Percentiles rank a stretch among this genome's conserved stretches.
Evolutionary conservation across 2,888 invertebrate species (phyloP).

Genomic region (Pandemis heparana): DNA sequence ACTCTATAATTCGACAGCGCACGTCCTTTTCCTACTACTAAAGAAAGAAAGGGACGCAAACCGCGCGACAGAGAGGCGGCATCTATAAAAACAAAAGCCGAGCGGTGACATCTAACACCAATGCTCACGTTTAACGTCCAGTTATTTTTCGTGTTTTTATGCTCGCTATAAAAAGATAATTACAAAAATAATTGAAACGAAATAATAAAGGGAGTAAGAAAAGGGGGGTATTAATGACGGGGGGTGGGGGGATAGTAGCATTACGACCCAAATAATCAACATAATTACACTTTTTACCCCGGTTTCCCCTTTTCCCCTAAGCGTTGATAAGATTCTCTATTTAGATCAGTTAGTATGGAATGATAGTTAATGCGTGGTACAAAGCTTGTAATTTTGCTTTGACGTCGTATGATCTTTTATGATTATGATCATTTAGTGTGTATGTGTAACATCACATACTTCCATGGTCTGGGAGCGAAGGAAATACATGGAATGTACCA

Average conservation of each 20-base stretch:
- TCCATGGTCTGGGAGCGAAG: no score
- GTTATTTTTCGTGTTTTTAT: conserved; percentile 84
- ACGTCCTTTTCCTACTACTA: not conserved
- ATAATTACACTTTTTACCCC: conserved; percentile 85
- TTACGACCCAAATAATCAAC: conserved; percentile 85
- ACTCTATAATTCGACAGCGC: not conserved
- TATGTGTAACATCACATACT: no score
- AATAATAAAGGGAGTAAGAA: conserved; percentile 79
- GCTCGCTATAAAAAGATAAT: conserved; percentile 85
- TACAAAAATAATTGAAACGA: conserved; percentile 86
- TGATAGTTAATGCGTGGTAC: conserved; percentile 59
- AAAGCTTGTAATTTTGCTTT: conserved; percentile 39
- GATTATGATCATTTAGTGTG: conserved; percentile 9
- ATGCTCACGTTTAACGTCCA: conserved; percentile 82
- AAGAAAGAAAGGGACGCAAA: not conserved
- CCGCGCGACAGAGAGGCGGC: conserved; percentile 34
- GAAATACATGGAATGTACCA: no score
- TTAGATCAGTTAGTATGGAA: conserved; percentile 60
- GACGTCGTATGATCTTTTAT: conserved; percentile 16
- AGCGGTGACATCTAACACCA: conserved; percentile 79
- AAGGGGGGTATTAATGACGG: conserved; percentile 78
- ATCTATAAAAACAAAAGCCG: conserved; percentile 46
- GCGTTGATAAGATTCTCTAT: conserved; percentile 75
- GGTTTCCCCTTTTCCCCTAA: conserved; percentile 75
- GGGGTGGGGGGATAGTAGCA: conserved; percentile 78